Evolutionary conservation across 2,113 vertebrate genomes (phyloP), one percentile per base, ranked within the genome.

Genomic region (Pelusios castaneus): DNA sequence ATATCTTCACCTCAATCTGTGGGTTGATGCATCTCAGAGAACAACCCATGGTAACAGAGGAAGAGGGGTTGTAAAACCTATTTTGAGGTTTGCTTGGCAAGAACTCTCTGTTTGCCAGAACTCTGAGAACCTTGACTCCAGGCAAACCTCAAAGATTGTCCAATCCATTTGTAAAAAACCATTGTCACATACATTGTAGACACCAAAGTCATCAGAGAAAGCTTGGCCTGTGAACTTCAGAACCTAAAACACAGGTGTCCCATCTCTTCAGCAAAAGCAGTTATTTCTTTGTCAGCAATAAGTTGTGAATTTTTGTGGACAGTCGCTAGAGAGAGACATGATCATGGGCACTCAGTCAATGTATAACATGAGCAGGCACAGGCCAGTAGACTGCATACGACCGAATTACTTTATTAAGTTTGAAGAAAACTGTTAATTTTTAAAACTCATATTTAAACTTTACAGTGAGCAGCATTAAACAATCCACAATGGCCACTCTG

Each of bases 181-280:
- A 81, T 8, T 22, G 5, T 12, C 82, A 38, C 60, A 85, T 6
- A 21, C 82, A 87, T 84, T 92, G 83, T 70, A 93, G 75, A 12
- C 84, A 92, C 88, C 76, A 83, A 80, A 56, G 51, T 47, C 88
- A 82, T n/a, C 80, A 87, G 94, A 91, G 45, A 77, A 86, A n/a
- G 58, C 34, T 91, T 82, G 94, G 92, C n/a, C 91, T 95, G 77
- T 91, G 90, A 92, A 76, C 85, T 16, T 77, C 75, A 56, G 54
- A 54, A 91, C 41, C 49, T 84, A 91, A 93, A 67, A 34, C 55
- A 82, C 60, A 85, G 47, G 9, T 1, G 22, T 16, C 91, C 4
- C 4, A 22, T 95, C 76, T n/a, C 8, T 52, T 24, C 8, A 29
- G 82, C 55, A 76, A 76, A 76, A 45, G 41, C 41, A 76, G 67